Conservation (phyloP, 2,113 vertebrate genomes). For the Otus sunia region DNA sequence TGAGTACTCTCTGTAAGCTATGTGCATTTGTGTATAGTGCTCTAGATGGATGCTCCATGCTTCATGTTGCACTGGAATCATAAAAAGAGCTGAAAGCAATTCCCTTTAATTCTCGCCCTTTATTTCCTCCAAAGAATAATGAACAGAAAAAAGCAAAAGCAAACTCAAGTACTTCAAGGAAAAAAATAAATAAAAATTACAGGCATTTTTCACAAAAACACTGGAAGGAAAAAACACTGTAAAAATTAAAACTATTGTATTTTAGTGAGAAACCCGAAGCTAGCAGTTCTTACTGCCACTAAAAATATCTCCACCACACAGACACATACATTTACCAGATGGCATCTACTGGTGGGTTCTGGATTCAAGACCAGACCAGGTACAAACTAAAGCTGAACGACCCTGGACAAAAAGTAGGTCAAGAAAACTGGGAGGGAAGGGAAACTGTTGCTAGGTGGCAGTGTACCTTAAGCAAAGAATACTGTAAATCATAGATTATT, state of each 20-base stretch:
- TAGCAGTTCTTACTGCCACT: not conserved
- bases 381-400: slow-evolving; percentile 12
- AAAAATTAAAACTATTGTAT: not conserved
- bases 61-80: not conserved
- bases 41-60: not conserved
- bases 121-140: not conserved
- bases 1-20: not conserved
- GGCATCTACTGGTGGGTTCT: not conserved
- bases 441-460: slow-evolving; percentile 70
- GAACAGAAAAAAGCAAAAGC: not conserved
- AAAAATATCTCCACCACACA: not conserved
- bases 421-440: slow-evolving; percentile 23
- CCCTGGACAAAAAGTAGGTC: slow-evolving; percentile 46
- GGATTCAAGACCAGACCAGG: slow-evolving; percentile 15
- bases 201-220: not conserved
- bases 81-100: not conserved
- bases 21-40: not conserved
- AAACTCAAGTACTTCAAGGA: not conserved
- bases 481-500: not conserved
- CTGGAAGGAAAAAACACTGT: not conserved
- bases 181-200: not conserved
- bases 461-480: slow-evolving; percentile 67
- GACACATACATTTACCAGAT: not conserved
- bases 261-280: not conserved
- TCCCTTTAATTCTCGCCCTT: not conserved